Conservation (phyloP, 2,888 invertebrate species). For the Frankliniella intonsa region DNA sequence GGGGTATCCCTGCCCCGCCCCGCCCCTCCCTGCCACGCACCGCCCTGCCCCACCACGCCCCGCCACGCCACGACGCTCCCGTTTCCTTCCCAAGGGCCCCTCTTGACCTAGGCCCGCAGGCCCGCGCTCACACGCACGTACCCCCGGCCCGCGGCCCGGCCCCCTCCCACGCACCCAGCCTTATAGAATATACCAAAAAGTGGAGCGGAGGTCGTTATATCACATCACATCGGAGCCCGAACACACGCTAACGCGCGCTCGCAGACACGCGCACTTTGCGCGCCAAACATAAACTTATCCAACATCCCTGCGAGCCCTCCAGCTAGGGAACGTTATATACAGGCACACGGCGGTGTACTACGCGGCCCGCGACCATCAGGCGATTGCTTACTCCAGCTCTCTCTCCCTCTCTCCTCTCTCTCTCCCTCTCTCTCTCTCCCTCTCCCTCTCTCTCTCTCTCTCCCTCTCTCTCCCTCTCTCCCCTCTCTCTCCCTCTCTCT, state of each 20-base stretch:
- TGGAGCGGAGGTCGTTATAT: conserved; percentile 2
- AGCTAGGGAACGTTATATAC: neutral
- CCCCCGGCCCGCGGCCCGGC: too few species aligned
- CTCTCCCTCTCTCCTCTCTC: neutral
- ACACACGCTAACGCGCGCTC: conserved; percentile 27
- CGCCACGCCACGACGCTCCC: too few species aligned
- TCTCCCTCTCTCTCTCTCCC: neutral
- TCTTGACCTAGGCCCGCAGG: too few species aligned
- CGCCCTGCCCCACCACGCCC: too few species aligned
- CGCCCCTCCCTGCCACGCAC: too few species aligned
- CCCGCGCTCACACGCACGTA: too few species aligned
- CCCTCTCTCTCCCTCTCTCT: too few species aligned
- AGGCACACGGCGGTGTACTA: too few species aligned
- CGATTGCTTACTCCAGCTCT: neutral
- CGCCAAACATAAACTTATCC: conserved; percentile 9
- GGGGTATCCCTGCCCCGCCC: too few species aligned
- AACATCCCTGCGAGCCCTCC: neutral
- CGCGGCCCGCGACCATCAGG: too few species aligned
- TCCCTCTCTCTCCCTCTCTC: neutral
- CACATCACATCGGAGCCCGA: neutral
- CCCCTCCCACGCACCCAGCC: too few species aligned
- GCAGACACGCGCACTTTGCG: neutral
- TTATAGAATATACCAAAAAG: neutral
- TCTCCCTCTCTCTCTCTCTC: neutral
- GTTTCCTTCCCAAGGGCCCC: too few species aligned